These are phyloP conservation scores for Daubentonia madagascariensis DNA, from an alignment of 2,113 vertebrate species.

Conservation along the genomic window DNA sequence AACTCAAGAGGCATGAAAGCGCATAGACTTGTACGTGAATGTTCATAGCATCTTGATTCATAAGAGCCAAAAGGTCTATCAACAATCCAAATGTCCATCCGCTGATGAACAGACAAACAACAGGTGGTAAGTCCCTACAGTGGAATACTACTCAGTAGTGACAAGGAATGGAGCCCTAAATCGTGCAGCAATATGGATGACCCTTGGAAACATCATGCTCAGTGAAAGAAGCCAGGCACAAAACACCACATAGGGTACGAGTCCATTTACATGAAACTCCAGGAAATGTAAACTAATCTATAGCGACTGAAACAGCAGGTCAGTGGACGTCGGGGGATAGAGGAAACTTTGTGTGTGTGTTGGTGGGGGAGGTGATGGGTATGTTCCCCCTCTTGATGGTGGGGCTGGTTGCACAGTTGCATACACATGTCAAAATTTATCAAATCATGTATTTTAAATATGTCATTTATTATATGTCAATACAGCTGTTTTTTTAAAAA, in stretches of 20 bases:
- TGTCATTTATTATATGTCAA: background rate
- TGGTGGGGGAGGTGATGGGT: too few relatives aligned
- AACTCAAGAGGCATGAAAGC: background rate
- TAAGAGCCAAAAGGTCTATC: background rate
- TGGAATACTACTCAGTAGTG: background rate
- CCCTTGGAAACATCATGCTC: background rate
- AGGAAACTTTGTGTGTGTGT: too few relatives aligned
- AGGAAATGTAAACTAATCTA: background rate
- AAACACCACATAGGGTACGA: too few relatives aligned
- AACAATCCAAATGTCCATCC: background rate
- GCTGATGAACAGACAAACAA: background rate
- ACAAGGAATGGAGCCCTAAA: background rate
- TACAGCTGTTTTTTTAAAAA: background rate
- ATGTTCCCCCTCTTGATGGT: background rate
- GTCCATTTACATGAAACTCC: background rate
- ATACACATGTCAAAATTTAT: background rate
- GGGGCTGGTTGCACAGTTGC: background rate
- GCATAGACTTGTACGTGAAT: background rate
- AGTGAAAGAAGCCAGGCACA: background rate
- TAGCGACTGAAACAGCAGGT: background rate
- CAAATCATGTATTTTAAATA: background rate
- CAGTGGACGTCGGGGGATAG: fast-evolving
- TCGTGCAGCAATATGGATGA: fast-evolving
- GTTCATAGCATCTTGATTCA: background rate
- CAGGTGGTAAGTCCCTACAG: fast-evolving